Base-by-base conservation (phyloP, 2,113 vertebrate genomes). In the Eupsittula cactorum region DNA sequence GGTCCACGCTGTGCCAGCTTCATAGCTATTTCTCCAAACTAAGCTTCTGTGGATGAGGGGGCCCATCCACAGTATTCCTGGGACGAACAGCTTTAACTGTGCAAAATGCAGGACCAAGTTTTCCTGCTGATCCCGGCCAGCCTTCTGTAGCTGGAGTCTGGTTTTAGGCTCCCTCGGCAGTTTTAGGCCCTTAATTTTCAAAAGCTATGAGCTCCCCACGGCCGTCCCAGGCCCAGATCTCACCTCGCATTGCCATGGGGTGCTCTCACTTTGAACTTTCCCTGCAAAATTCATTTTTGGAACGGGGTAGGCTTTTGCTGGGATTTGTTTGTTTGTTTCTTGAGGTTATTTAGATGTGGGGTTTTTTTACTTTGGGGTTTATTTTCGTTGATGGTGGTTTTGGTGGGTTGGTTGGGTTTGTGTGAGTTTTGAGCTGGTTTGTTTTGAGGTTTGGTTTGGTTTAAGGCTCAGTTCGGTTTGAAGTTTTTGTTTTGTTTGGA, bases 161-260 rank as follows among this genome's bases (percentile, higher is more conserved):
- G 6, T 10, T 4, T 1, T 69, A 41, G 14, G 25, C 7, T 76
- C 2, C 0, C n/a, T 83, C 57, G 60, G 63, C 39, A 64, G 27
- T 2, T 82, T 57, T 53, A 31, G 8, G 14, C 5, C 10, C 44
- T n/a, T 39, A 6, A 11, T 10, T 49, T 82, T 79, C 20, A 13
- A 21, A 29, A 69, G 4, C 5, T 25, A 20, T 3, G 5, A 67
- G 37, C 10, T 42, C 41, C 18, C 4, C 0, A 0, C 1, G 3
- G 17, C 19, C 50, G 37, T 24, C 20, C 37, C 2, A 1, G 5
- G 8, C 41, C 15, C 68, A 50, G 17, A 67, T 5, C 13, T 41
- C 39, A 13, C 24, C 60, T 69, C 6, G 33, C 27, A 62, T 44
- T 42, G 11, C 50, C 11, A 1, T 0, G 6, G 42, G 29, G 3